Percentiles rank a stretch among this genome's conserved stretches.
phyloP scores from a whole-genome alignment of 2,797 vertebrate species.

The Rhynchonycteris naso region DNA sequence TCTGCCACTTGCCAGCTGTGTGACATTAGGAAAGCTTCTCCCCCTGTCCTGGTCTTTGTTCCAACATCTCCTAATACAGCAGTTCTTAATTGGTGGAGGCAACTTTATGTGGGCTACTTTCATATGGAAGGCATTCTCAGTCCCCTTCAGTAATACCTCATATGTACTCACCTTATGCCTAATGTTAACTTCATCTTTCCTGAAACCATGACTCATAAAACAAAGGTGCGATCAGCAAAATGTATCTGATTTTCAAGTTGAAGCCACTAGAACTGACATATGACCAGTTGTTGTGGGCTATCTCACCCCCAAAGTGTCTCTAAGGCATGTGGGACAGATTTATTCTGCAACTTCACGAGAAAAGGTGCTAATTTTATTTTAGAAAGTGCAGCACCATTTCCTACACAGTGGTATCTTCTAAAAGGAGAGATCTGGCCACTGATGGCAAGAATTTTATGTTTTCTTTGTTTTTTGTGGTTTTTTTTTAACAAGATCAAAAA shows the following conservation, averaged over 20 bases:
- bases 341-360: neutral
- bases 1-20: neutral
- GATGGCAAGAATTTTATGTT: neutral
- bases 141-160: neutral
- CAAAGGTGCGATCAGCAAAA: neutral
- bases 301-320: neutral
- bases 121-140: neutral
- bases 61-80: neutral
- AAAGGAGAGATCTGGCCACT: neutral
- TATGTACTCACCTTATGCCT: neutral
- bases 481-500: conserved; percentile 47
- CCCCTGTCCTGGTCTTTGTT: neutral
- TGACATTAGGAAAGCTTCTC: neutral
- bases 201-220: conserved; percentile 19
- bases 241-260: neutral
- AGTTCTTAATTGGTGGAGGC: neutral
- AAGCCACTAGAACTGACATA: neutral
- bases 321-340: neutral
- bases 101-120: neutral
- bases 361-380: neutral
- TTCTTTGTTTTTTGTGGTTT: conserved; percentile 50
- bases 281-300: neutral
- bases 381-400: conserved; percentile 13
- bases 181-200: neutral
- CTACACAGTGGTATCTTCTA: neutral